Base-by-base conservation (phyloP, 2,113 vertebrate species). In the Podilymbus podiceps region DNA sequence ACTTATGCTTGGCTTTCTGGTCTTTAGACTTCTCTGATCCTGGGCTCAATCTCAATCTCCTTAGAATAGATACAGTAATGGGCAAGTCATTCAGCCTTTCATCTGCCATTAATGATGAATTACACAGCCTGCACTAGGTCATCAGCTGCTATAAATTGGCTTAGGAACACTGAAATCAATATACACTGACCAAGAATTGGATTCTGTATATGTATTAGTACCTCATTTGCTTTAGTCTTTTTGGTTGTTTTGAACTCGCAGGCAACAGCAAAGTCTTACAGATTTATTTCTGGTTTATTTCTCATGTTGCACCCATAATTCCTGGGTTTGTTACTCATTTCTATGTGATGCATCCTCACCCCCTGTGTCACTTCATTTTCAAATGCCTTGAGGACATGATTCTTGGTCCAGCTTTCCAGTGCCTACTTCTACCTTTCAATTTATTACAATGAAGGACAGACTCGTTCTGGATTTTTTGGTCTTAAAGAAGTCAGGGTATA, bases 101-200 rank as follows among this genome's bases (percentile, higher is more conserved):
- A 94, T 96, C 50, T 94, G 85, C 87, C 78, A 73, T 92, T 96
- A 96, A 92, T 94, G 96, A 96, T 95, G 94, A 96, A 97, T 95
- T 96, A 83, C 89, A 90, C 94, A 94, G 91, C 89, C 92, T 85
- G 89, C 66, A 33, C 87, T 68, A 93, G 90, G 89, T 82, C 96
- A 79, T 97, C 96, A 95, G 87, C 93, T 88, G 89, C 95, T 88
- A 55, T 64, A 89, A 97, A 96, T 97, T 93, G 96, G 89, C 96
- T 96, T 83, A 95, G 91, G 80, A 96, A 16, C 91, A 74, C 77
- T 62, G 81, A 67, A 94, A 96, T 96, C 97, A 92, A 97, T 95
- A 96, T 33, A 31, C 53, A 86, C 56, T 9, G 5, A 59, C 81
- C 0, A 4, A 93, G 95, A 94, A 95, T 95, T 93, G 93, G 87